Evolutionary conservation across 2,888 invertebrate species (phyloP), one percentile per base, ranked within the genome.

Genomic region (Carabus problematicus): DNA sequence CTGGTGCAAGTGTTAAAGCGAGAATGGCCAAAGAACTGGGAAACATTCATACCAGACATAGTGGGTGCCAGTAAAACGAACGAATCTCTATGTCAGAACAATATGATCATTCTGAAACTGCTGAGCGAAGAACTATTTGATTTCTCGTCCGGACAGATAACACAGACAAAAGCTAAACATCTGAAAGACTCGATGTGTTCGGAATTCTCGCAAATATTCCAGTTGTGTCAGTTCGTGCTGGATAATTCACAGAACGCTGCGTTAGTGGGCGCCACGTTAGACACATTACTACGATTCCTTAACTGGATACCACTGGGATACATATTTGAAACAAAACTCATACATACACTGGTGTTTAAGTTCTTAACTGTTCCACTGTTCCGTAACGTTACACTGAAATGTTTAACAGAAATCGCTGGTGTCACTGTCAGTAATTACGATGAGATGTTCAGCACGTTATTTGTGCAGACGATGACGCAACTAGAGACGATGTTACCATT

Each of bases 241-340:
- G 97, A 98, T 79, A 97, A 95, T 83, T 98, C 98, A 11, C 95
- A 97, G 84, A 98, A 98, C 86, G 96, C 97, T 58, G 93, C 95
- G 52, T 86, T 99, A 71, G 97, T 99, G 68, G 95, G 94, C 77
- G 93, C 97, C 3, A 99, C 98, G 0, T 86, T 99, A 73, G 97
- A 98, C 80, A 99, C 99, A 2, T 85, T 99, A 68, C 85, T 99
- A 74, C 88, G 97, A 80, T 99, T 99, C 85, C 87, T 99, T 49
- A 98, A 98, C 81, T 99, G 99, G 99, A 98, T 99, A 78, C 99
- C 99, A n/a, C 86, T 99, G 72, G 99, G 99, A 9, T 99, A 99
- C 82, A 98, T 99, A 80, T 99, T 99, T 85, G 98, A 99, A 86
- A 99, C 99, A 75, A 95, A 97, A 81, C 86, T 99, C 67, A 96